phyloP scores from a whole-genome alignment of 1,140 invertebrate species.

The Zeugodacus cucurbitae region DNA sequence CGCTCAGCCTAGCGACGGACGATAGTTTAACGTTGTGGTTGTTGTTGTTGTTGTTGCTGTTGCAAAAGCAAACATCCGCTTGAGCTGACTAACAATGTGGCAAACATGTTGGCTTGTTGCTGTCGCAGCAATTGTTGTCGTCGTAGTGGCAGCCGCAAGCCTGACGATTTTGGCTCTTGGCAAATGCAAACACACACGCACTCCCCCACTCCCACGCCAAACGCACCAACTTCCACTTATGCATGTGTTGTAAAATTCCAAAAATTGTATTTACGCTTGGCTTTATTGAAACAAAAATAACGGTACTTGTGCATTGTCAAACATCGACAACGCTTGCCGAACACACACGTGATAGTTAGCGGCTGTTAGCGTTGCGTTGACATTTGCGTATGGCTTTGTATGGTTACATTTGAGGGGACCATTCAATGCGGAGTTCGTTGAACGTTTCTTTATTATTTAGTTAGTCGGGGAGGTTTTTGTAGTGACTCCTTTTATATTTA shows the following conservation, averaged over 20 bases:
- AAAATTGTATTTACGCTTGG: slow-evolving; percentile 23
- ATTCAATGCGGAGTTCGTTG: no score
- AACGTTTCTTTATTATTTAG: no score
- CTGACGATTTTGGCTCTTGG: not conserved
- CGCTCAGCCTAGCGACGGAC: not conserved
- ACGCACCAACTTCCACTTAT: not conserved
- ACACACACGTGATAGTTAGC: no score
- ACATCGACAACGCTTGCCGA: not conserved
- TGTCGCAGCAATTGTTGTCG: not conserved
- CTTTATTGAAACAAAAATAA: not conserved
- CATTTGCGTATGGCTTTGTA: no score
- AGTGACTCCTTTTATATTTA: no score
- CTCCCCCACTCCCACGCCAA: not conserved
- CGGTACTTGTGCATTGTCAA: not conserved
- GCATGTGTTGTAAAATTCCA: not conserved
- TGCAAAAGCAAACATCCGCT: slow-evolving; percentile 3
- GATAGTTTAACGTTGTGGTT: no score
- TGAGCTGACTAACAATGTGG: slow-evolving; percentile 7
- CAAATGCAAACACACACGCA: not conserved
- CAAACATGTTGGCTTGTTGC: slow-evolving; percentile 4
- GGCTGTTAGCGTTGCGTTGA: no score
- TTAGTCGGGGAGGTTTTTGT: no score
- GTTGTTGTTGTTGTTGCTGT: not conserved
- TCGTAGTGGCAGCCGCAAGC: not conserved
- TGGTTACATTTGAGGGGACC: no score